A percentile compares a stretch with the other conserved stretches of the same genome.
Conservation (phyloP, 2,888 invertebrate species). For the Saturnia pavonia region DNA sequence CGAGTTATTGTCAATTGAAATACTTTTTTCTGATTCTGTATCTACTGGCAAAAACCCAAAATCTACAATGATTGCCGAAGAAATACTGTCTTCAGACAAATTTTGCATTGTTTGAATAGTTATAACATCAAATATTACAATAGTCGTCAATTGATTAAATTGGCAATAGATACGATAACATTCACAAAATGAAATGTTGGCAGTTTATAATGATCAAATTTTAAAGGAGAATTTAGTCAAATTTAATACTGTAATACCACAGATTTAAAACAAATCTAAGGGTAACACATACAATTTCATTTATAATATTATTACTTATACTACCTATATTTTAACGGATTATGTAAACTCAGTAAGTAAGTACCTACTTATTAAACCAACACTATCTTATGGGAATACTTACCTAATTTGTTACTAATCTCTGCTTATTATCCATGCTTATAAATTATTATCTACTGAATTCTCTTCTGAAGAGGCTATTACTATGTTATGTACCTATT, state of each 20-base stretch:
- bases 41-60: slow-evolving; percentile 67
- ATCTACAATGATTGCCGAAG: slow-evolving; percentile 54
- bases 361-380: too few relatives aligned
- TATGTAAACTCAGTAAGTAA: too few relatives aligned
- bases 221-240: neutral
- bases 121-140: neutral
- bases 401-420: too few relatives aligned
- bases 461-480: too few relatives aligned
- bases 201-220: neutral
- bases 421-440: too few relatives aligned
- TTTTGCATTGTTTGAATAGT: slow-evolving; percentile 36
- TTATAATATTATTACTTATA: neutral
- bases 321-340: neutral
- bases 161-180: neutral
- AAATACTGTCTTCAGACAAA: slow-evolving; percentile 47
- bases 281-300: too few relatives aligned
- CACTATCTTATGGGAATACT: too few relatives aligned
- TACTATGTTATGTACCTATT: too few relatives aligned
- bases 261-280: too few relatives aligned
- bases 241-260: too few relatives aligned
- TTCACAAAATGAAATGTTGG: neutral
- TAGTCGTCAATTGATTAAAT: neutral
- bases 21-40: slow-evolving; percentile 50
- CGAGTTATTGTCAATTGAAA: slow-evolving; percentile 54
- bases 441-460: too few relatives aligned